phyloP scores from a whole-genome alignment of 2,113 vertebrate species.

The human (Homo sapiens) region DNA sequence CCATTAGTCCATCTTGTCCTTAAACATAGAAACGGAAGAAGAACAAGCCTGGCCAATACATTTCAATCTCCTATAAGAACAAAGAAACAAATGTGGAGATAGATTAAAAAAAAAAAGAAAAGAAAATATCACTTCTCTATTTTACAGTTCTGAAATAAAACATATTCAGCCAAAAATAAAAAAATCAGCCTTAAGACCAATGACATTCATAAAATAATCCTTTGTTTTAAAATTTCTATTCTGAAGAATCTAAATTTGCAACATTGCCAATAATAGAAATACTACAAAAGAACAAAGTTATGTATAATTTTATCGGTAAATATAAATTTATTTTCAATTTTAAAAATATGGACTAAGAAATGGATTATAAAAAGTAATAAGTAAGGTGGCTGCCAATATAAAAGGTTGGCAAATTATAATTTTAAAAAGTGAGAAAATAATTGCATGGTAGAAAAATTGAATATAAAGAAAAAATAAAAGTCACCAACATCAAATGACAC shows the following conservation, averaged over 20 bases:
- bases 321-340: neutral
- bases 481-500: neutral
- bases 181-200: neutral
- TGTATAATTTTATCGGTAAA: neutral
- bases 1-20: neutral
- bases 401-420: neutral
- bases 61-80: neutral
- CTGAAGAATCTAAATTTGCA: neutral
- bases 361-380: neutral
- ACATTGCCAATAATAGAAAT: neutral
- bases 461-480: neutral
- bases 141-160: neutral
- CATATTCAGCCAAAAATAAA: neutral
- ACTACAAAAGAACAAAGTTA: neutral
- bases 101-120: neutral
- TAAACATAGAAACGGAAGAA: neutral
- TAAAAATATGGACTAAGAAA: neutral
- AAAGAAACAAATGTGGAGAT: neutral
- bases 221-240: neutral
- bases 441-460: neutral
- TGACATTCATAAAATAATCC: neutral
- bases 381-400: neutral
- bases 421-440: neutral
- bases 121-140: neutral
- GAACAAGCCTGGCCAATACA: neutral